Evolutionary conservation across 2,797 vertebrate species (phyloP).

Genomic region (Passerculus sandwichensis): DNA sequence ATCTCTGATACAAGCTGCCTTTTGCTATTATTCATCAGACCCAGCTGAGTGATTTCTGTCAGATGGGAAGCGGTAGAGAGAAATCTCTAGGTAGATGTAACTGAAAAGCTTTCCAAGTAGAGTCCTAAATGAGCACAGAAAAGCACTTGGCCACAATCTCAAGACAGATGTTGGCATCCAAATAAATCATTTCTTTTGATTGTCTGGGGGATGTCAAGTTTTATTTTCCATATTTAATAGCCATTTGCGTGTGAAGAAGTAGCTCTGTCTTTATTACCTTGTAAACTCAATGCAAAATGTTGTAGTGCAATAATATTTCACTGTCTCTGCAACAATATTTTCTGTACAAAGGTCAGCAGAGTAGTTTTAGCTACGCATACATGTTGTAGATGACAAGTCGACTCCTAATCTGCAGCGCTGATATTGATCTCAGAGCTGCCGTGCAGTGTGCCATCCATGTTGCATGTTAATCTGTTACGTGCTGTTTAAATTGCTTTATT

Average conservation of each 20-base stretch:
- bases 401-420: background rate
- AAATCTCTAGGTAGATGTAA: constrained; percentile 72
- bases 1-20: constrained; percentile 69
- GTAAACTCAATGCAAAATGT: background rate
- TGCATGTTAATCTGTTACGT: constrained; percentile 20
- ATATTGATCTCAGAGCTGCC: constrained; percentile 40
- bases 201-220: constrained; percentile 63
- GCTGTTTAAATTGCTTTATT: constrained; percentile 31
- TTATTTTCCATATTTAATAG: constrained; percentile 74
- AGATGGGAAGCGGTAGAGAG: constrained; percentile 63
- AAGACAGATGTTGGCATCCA: constrained; percentile 72
- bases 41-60: constrained; percentile 76
- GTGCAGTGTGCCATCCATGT: background rate
- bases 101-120: constrained; percentile 71
- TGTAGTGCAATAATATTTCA: constrained; percentile 8
- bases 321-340: constrained; percentile 25
- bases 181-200: constrained; percentile 77
- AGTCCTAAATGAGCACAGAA: constrained; percentile 64
- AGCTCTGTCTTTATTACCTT: constrained; percentile 34
- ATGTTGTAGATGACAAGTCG: background rate
- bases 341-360: constrained; percentile 10
- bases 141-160: constrained; percentile 59
- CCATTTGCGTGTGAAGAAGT: constrained; percentile 66
- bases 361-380: background rate
- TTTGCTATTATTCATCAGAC: constrained; percentile 77